Base-by-base conservation (phyloP, 2,113 vertebrate genomes). In the Trematomus loennbergii region DNA sequence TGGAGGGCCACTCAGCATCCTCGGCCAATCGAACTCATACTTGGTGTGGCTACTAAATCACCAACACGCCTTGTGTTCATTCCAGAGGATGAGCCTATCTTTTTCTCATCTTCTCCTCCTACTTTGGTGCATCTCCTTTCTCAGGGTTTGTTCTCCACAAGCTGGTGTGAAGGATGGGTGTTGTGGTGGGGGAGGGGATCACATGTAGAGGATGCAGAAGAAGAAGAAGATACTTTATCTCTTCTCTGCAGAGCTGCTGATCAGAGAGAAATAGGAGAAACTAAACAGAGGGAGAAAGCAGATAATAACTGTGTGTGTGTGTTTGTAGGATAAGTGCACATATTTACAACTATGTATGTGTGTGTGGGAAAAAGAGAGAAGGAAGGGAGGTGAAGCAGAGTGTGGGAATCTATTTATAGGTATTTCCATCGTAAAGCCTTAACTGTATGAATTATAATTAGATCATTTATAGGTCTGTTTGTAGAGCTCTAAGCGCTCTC, bases 361-460 rank as follows among this genome's bases (percentile, higher is more conserved):
- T 65, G 17, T 71, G 49, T 61, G 36, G 57, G 8, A 60, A 67
- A 66, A 45, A 57, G n/a, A 66, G 53, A 72, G 25, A 7, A 59
- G 45, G 22, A 12, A 25, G 22, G 48, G 78, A 11, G 8, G 9
- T 33, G 4, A 55, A 25, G 54, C 11, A 63, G 53, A 70, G 48
- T 5, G 13, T 45, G 53, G 18, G 17, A 13, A 13, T 46, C 33
- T 65, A 83, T 86, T 84, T 87, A 87, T 84, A 84, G 77, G 43
- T 67, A 55, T 62, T 84, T 15, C 53, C 36, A 55, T 46, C 12
- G 29, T 75, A 72, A 81, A 73, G 58, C 67, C 54, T 73, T 43
- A 87, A 78, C 33, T 73, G 57, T 57, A 73, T 88, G 85, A 89
- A 89, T 91, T 80, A 82, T 85, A 81, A 87, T 87, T 33, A 79